Evolutionary conservation across 2,113 vertebrate species (phyloP).

Genomic region (Thryonomys swinderianus): DNA sequence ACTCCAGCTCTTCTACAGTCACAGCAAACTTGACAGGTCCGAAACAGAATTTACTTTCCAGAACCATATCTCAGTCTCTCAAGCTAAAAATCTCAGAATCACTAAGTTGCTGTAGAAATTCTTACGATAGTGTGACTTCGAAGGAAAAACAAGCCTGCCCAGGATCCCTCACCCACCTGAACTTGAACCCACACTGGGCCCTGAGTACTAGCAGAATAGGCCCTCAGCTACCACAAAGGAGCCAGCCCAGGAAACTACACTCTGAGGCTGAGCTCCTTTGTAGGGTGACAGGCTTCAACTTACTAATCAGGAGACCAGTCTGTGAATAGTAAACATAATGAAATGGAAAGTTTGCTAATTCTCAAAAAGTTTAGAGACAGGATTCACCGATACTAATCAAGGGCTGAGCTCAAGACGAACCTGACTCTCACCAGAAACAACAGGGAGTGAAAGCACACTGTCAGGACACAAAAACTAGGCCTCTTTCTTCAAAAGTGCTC

Average conservation of each 20-base stretch:
- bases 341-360: background rate
- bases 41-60: background rate
- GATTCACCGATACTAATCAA: background rate
- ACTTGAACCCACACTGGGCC: background rate
- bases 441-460: background rate
- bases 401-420: background rate
- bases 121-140: background rate
- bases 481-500: background rate
- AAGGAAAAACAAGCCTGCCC: background rate
- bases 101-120: background rate
- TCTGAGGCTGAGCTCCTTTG: background rate
- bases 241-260: background rate
- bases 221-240: background rate
- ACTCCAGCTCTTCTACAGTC: accelerated
- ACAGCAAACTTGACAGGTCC: background rate
- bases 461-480: slow-evolving; percentile 20
- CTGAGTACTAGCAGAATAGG: background rate
- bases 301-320: background rate
- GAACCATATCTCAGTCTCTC: background rate
- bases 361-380: slow-evolving; percentile 37
- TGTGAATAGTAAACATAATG: slow-evolving; percentile 1
- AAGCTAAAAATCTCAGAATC: background rate
- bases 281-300: background rate
- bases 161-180: background rate
- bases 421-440: slow-evolving; percentile 8